Evolutionary conservation across 2,797 vertebrate genomes (phyloP), one percentile per base, ranked within the genome.

Genomic region (Alcedo quadribrachys): DNA sequence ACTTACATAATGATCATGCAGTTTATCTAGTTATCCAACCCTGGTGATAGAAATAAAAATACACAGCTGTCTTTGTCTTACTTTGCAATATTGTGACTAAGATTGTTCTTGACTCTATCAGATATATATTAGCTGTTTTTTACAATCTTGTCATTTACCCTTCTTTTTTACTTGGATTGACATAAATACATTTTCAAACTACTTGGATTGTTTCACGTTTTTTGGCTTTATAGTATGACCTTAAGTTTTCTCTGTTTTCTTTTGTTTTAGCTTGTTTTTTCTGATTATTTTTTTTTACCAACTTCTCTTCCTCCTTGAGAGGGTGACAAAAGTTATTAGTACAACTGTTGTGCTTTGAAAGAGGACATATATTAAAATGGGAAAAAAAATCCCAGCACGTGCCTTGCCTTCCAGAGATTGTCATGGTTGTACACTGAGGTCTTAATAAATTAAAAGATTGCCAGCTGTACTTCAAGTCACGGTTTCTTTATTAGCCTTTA

Each of bases 371-470:
- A 94, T 93, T 92, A 92, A 89, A 88, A 54, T 10, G 10, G 21
- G 22, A 4, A 25, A 10, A 51, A 74, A 58, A 81, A 57, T 46
- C 57, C 48, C n/a, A 62, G 58, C 76, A 82, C 9, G 11, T 92
- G 76, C 33, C 11, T 95, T 87, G 77, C 45, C 80, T 96, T 89
- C 48, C 69, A 81, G 77, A 93, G 79, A 80, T 58, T 90, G 62
- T 95, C 83, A 81, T 54, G 87, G 78, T 91, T 92, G 61, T 88
- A 76, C 11, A 40, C 90, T 54, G 89, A 95, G 75, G 37, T 93
- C 90, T 95, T 96, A 97, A 96, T 96, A 96, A 95, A 84, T 84
- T 92, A 80, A 81, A 92, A 96, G 95, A 97, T 96, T 91, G 85
- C 91, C 95, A 96, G 95, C 96, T 97, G 93, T 92, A 95, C 81